phyloP scores from a whole-genome alignment of 2,888 invertebrate species.

The Kryphioiulus occultus region DNA sequence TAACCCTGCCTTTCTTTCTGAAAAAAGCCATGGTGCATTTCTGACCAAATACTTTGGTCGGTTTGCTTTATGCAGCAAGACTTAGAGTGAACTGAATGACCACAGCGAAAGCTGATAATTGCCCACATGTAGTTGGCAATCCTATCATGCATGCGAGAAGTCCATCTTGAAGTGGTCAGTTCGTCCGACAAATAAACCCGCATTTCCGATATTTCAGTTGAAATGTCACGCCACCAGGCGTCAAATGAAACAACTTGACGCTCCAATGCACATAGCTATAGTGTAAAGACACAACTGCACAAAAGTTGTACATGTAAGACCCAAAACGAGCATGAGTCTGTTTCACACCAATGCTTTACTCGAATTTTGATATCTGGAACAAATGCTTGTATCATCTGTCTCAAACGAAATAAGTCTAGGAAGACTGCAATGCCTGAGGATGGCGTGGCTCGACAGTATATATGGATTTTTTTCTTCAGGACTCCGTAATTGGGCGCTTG shows the following conservation, averaged over 20 bases:
- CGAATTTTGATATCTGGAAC: no score
- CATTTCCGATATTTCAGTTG: not conserved
- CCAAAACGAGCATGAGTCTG: no score
- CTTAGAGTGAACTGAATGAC: no score
- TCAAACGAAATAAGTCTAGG: no score
- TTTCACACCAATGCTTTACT: no score
- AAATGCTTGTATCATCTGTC: no score
- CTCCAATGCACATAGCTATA: not conserved
- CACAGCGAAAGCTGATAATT: not conserved
- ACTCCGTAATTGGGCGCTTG: not conserved
- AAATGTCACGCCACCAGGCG: not conserved
- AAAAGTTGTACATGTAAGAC: no score
- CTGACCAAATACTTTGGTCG: no score
- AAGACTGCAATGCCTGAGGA: not conserved
- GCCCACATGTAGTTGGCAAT: not conserved
- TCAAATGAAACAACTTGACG: not conserved
- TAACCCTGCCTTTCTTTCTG: no score
- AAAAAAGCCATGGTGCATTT: no score
- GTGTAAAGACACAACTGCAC: no score
- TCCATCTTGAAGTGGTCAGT: not conserved
- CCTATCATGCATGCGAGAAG: not conserved
- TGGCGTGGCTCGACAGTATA: not conserved
- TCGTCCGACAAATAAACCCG: not conserved
- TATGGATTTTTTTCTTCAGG: not conserved
- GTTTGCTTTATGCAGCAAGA: no score